These are phyloP conservation scores for Trididemnum nubilum DNA, from an alignment of 23 tunicate species.

Conservation along the genomic window DNA sequence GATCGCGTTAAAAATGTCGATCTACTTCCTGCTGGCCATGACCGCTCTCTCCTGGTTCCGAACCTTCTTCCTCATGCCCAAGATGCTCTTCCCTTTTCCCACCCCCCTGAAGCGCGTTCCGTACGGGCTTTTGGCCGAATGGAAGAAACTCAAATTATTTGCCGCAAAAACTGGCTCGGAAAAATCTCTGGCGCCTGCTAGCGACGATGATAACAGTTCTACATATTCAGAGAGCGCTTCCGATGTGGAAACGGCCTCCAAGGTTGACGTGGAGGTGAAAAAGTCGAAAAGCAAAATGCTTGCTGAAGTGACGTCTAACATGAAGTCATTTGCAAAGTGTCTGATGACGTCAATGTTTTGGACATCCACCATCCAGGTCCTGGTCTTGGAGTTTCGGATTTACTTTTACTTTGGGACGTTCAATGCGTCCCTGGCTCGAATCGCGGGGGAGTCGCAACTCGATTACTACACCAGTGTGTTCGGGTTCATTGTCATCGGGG, in stretches of 20 bases:
- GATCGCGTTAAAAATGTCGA: conserved; percentile 3
- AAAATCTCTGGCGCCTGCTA: background rate
- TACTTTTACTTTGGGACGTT: conserved; percentile 19
- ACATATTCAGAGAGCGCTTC: background rate
- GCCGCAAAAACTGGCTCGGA: background rate
- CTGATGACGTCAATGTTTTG: background rate
- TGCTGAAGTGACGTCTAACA: background rate
- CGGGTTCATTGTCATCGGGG: background rate
- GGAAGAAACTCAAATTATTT: background rate
- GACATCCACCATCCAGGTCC: background rate
- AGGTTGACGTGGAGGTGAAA: background rate
- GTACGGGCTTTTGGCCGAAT: background rate
- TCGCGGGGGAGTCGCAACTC: background rate
- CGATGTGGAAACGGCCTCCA: background rate
- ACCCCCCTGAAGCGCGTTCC: background rate
- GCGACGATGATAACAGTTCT: background rate
- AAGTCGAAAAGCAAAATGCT: background rate
- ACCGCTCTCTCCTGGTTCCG: conserved; percentile 51
- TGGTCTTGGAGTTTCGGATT: background rate
- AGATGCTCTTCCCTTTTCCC: background rate
- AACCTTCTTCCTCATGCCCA: conserved; percentile 47
- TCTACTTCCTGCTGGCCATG: conserved; percentile 15
- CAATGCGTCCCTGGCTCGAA: background rate
- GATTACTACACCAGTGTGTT: conserved; percentile 6
- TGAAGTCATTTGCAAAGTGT: background rate